phyloP scores from a whole-genome alignment of 2,888 invertebrate species.

The Apocheima hispidaria region DNA sequence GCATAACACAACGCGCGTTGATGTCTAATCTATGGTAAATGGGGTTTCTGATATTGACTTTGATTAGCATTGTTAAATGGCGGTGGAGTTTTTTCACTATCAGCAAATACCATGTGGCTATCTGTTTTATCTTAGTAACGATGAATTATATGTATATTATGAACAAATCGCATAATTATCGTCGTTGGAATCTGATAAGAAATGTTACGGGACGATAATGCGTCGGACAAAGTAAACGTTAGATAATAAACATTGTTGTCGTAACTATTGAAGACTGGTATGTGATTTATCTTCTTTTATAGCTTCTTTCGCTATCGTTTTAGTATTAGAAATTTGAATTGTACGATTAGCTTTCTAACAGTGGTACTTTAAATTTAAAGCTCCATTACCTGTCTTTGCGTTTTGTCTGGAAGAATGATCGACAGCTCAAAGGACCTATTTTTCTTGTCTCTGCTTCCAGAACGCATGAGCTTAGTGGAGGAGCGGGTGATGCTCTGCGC shows the following conservation, averaged over 20 bases:
- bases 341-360: slow-evolving; percentile 7
- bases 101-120: slow-evolving; percentile 1
- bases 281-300: slow-evolving; percentile 17
- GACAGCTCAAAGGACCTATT: slow-evolving; percentile 87
- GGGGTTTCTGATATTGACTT: background rate
- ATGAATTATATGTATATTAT: slow-evolving; percentile 9
- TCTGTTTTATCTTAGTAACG: slow-evolving; percentile 12
- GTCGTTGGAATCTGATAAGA: slow-evolving; percentile 33
- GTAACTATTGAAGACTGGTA: slow-evolving; percentile 14
- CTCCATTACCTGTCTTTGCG: slow-evolving; percentile 86
- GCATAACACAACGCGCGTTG: slow-evolving; percentile 35
- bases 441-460: slow-evolving; percentile 86
- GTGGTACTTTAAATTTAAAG: slow-evolving; percentile 1
- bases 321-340: slow-evolving; percentile 4
- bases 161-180: slow-evolving; percentile 29
- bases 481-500: slow-evolving; percentile 87
- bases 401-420: slow-evolving; percentile 88
- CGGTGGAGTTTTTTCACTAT: background rate
- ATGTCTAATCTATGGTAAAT: slow-evolving; percentile 34
- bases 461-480: slow-evolving; percentile 85
- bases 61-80: background rate
- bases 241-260: slow-evolving; percentile 24
- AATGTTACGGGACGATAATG: slow-evolving; percentile 23
- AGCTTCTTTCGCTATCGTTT: slow-evolving; percentile 5
- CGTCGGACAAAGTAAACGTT: slow-evolving; percentile 13